Evolutionary conservation across 2,888 invertebrate species (phyloP).

Genomic region (Mythimna vitellina): DNA sequence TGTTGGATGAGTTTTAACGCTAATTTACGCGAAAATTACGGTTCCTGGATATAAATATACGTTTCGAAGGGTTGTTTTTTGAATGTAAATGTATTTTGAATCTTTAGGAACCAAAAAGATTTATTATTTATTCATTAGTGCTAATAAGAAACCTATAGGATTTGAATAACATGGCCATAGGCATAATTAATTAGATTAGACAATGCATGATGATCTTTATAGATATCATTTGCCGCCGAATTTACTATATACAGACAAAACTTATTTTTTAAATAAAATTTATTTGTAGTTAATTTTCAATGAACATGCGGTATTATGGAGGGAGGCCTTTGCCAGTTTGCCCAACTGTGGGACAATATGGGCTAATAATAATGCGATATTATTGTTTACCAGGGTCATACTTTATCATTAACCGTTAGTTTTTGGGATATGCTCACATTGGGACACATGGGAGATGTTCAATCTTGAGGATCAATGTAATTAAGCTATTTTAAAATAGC

Average conservation of each 20-base stretch:
- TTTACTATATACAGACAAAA: background rate
- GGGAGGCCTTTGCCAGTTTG: too few relatives aligned
- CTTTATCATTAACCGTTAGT: background rate
- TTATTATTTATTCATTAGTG: background rate
- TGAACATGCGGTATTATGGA: too few relatives aligned
- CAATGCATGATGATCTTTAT: slow-evolving; percentile 36
- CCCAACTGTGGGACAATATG: too few relatives aligned
- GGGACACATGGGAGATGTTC: background rate
- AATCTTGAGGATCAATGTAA: too few relatives aligned
- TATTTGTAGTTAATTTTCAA: background rate
- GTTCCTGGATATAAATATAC: slow-evolving; percentile 54
- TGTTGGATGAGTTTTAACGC: slow-evolving; percentile 38
- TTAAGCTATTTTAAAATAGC: background rate
- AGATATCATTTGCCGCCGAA: slow-evolving; percentile 52
- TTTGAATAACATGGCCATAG: background rate
- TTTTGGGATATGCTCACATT: background rate
- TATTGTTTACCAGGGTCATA: background rate
- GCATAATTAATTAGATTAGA: background rate
- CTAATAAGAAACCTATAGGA: slow-evolving; percentile 15
- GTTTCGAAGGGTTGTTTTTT: slow-evolving; percentile 27
- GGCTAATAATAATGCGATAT: too few relatives aligned
- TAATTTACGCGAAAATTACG: slow-evolving; percentile 68
- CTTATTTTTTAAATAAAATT: too few relatives aligned
- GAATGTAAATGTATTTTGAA: slow-evolving; percentile 4
- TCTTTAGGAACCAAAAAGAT: background rate